Evolutionary conservation across 2,113 vertebrate genomes (phyloP), one percentile per base, ranked within the genome.

Genomic region (Poecilia latipinna): DNA sequence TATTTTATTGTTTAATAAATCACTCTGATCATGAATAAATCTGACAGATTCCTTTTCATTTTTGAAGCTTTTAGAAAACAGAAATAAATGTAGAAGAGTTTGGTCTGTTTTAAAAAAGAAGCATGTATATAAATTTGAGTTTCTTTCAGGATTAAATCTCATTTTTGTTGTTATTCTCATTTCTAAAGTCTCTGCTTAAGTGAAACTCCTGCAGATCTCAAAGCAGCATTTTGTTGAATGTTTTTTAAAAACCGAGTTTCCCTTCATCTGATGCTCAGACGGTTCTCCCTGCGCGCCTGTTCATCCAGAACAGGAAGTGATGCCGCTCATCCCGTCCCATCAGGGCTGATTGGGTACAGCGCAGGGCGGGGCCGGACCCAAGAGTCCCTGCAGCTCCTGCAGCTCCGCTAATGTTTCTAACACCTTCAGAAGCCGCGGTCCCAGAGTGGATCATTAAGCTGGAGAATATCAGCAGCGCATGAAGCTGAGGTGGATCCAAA

Each of bases 371-470:
- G 82, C 75, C 78, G 54, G 77, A 72, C 89, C 86, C 91, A 74
- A 83, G 86, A 75, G 89, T 82, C 83, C 74, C 79, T 12, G 77
- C 68, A 79, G 80, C 86, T 80, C 74, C 79, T 12, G 77, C 68
- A 79, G 80, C 87, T 77, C 42, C 80, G 26, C 82, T 77, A 73
- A 83, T 73, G 83, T 85, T 87, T 83, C 75, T 63, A 88, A 68
- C 84, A 65, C 78, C 77, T 85, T 77, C 3, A 68, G 89, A 89
- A 86, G 85, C 75, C 79, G 35, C 17, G 63, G 84, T 90, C 90
- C 88, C 90, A 85, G 78, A 86, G 90, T 89, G 91, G 89, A 90
- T 92, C 88, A 89, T 92, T 92, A 92, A 90, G 89, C 86, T n/a
- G 63, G 80, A 89, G 86, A 82, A 86, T 86, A 82, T 68, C 65